Conservation (phyloP, 2,888 invertebrate genomes). For the Ennomos quercinarius region DNA sequence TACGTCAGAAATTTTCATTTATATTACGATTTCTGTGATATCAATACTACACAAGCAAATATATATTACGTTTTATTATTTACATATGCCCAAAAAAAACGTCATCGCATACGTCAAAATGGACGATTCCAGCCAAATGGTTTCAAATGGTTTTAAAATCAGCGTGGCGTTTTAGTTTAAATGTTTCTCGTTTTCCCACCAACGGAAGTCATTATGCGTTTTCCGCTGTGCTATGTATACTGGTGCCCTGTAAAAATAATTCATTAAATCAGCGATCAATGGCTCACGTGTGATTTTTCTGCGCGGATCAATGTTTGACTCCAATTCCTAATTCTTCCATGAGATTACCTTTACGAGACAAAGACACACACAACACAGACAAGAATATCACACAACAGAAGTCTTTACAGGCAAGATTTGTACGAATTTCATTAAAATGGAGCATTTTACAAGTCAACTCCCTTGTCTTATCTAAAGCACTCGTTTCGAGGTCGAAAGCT, state of each 20-base stretch:
- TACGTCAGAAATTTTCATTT: slow-evolving; percentile 29
- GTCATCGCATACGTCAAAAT: slow-evolving; percentile 44
- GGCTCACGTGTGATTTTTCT: slow-evolving; percentile 58
- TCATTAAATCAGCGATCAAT: slow-evolving; percentile 76
- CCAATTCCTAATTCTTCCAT: slow-evolving; percentile 28
- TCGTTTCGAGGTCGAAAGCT: slow-evolving; percentile 4
- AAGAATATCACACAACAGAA: too few species aligned
- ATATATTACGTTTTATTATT: not conserved
- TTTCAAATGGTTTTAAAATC: slow-evolving; percentile 43
- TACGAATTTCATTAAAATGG: slow-evolving; percentile 36
- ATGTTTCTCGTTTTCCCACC: slow-evolving; percentile 70
- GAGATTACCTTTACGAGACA: slow-evolving; percentile 27
- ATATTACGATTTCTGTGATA: not conserved
- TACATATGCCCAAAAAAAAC: too few species aligned
- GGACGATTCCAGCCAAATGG: slow-evolving; percentile 30
- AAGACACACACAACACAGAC: too few species aligned
- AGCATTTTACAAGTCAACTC: slow-evolving; percentile 37
- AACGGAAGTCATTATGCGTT: slow-evolving; percentile 83
- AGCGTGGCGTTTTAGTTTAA: slow-evolving; percentile 67
- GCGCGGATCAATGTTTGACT: slow-evolving; percentile 51
- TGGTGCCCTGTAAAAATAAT: slow-evolving; percentile 77
- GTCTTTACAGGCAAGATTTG: too few species aligned
- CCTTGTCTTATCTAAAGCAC: slow-evolving; percentile 23
- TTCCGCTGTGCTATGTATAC: slow-evolving; percentile 70
- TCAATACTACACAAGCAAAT: not conserved